Conservation (phyloP, 2,888 invertebrate genomes). For the Apamea crenata region DNA sequence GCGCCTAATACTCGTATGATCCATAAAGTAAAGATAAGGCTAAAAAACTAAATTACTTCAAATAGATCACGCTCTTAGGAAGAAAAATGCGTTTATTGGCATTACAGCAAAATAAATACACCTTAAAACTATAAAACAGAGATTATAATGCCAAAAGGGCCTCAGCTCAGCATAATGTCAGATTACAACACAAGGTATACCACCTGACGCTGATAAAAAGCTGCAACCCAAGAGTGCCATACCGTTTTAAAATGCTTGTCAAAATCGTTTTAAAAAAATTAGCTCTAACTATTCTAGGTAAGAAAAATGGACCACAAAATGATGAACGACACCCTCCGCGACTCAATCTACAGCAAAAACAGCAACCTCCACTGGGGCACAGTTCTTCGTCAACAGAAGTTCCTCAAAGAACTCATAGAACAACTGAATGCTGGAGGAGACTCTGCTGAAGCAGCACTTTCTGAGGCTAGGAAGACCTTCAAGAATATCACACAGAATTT, state of each 20-base stretch:
- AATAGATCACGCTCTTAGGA: background rate
- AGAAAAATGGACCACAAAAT: constrained; percentile 92
- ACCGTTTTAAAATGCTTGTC: too few species aligned
- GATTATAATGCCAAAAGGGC: too few species aligned
- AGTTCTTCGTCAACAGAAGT: constrained; percentile 94
- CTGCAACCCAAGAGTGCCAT: too few species aligned
- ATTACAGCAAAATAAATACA: too few species aligned
- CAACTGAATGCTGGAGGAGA: constrained; percentile 89
- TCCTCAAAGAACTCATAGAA: constrained; percentile 92
- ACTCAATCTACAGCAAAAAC: constrained; percentile 87
- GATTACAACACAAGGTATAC: too few species aligned
- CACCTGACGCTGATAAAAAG: too few species aligned
- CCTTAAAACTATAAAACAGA: too few species aligned
- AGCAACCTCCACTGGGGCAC: constrained; percentile 93
- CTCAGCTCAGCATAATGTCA: too few species aligned
- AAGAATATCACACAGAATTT: constrained; percentile 90
- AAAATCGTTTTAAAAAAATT: background rate
- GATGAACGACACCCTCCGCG: constrained; percentile 85
- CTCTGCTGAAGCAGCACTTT: constrained; percentile 83
- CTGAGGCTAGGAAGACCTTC: constrained; percentile 91
- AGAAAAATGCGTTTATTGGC: too few species aligned
- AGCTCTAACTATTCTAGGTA: constrained; percentile 70
- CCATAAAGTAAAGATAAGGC: background rate
- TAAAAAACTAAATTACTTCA: background rate
- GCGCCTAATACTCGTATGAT: background rate